Evolutionary conservation across 2,113 vertebrate genomes (phyloP), one percentile per base, ranked within the genome.

Genomic region (Hemichromis elongatus): DNA sequence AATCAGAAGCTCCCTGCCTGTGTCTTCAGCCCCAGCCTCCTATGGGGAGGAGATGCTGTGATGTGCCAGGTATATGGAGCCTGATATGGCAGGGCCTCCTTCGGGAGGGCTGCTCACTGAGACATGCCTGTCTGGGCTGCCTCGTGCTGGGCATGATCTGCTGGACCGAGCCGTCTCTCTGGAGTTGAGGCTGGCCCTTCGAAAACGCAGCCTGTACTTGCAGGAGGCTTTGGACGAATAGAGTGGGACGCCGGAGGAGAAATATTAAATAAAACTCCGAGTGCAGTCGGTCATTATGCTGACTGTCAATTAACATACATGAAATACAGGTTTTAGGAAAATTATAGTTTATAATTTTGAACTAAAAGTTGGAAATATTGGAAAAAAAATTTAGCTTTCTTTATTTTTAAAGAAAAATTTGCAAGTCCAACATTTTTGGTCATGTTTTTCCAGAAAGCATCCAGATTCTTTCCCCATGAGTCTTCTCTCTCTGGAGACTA

Each of bases 1-100:
- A 94, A 95, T 95, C 92, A 94, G 93, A 88, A 53, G 89, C 86
- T 92, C 90, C 77, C 90, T 82, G 91, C 91, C 86, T 83, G 92
- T 81, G 84, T 93, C 92, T 94, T 89, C 92, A 86, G 90, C 80
- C 83, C 14, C 84, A 5, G 88, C 89, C 90, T 91, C 89, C 89
- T 88, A 70, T 87, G 90, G 91, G 92, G 84, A 81, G 87, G 47
- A 24, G 75, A 63, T 33, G 82, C 89, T 80, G 83, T 80, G 90
- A 90, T 88, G 89, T 91, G 94, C 89, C 94, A 95, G 92, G 92
- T 93, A 91, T 83, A 54, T 30, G 87, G 79, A 87, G 84, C 56
- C 47, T 45, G 90, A 86, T 89, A 80, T 86, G 89, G 89, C 87
- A 90, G 89, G 45, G 24, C 30, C 87, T 93, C 91, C 92, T 89